Conservation (phyloP, 2,113 vertebrate species). For the Aegotheles bennettii region DNA sequence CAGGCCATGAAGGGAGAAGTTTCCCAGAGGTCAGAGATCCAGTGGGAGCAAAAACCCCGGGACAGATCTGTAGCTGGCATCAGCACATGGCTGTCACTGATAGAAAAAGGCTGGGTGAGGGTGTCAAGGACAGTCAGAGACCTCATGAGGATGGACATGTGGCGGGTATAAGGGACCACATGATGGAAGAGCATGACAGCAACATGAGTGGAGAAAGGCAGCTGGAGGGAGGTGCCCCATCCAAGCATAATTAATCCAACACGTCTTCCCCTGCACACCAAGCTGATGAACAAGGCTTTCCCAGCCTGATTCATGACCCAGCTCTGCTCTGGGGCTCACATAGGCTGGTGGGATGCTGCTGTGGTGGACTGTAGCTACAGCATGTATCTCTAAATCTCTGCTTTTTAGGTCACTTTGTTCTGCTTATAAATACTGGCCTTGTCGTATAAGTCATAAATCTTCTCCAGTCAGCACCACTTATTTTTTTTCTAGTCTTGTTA, state of each 20-base stretch:
- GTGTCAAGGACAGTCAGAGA: background rate
- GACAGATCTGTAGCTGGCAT: background rate
- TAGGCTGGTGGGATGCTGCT: background rate
- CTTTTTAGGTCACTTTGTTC: constrained; percentile 50
- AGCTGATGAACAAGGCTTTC: background rate
- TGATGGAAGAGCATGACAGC: background rate
- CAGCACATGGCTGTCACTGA: background rate
- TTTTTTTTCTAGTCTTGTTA: constrained; percentile 51
- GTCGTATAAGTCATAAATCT: constrained; percentile 50
- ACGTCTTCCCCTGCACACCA: background rate
- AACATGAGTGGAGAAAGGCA: background rate
- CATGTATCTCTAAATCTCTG: constrained; percentile 2
- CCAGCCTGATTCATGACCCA: background rate
- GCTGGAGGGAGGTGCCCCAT: background rate
- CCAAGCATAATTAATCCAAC: background rate
- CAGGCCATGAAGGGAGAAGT: background rate
- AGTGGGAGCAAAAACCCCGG: accelerated
- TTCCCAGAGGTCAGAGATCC: background rate
- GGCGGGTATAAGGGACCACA: background rate
- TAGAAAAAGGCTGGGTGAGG: background rate
- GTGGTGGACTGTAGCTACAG: background rate
- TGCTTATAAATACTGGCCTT: constrained; percentile 47
- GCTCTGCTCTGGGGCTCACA: background rate
- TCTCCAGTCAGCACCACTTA: background rate
- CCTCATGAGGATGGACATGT: background rate